phyloP scores from a whole-genome alignment of 2,888 invertebrate species.

The Lordiphosa andalusiaca region DNA sequence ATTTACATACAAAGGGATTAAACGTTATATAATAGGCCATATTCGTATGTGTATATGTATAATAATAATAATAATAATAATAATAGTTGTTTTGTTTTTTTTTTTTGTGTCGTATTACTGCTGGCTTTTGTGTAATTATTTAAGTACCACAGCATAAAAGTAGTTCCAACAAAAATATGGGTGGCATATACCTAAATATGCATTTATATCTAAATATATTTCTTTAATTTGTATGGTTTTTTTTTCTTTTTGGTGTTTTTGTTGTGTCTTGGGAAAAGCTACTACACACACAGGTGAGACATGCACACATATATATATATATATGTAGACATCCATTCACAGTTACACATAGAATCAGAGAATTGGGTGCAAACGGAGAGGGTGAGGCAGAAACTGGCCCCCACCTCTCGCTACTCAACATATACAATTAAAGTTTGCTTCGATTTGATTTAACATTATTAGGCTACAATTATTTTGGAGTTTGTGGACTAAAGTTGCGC shows the following conservation, averaged over 20 bases:
- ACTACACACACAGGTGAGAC: slow-evolving; percentile 19
- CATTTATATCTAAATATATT: slow-evolving; percentile 13
- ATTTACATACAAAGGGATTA: slow-evolving; percentile 70
- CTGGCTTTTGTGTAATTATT: slow-evolving; percentile 49
- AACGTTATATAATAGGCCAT: slow-evolving; percentile 62
- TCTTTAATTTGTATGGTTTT: neutral
- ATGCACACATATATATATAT: slow-evolving; percentile 63
- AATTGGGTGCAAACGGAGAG: too few species aligned
- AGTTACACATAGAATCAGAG: slow-evolving; percentile 10
- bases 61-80: slow-evolving; percentile 46
- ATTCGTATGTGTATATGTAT: slow-evolving; percentile 23
- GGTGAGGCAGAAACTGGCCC: too few species aligned
- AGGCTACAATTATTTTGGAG: slow-evolving; percentile 43
- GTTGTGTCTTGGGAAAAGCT: slow-evolving; percentile 28
- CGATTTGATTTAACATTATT: slow-evolving; percentile 26
- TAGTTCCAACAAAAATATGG: slow-evolving; percentile 54
- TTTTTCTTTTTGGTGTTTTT: slow-evolving; percentile 27
- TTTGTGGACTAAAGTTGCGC: slow-evolving; percentile 59
- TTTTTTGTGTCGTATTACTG: slow-evolving; percentile 57
- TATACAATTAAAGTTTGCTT: neutral
- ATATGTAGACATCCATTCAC: slow-evolving; percentile 61
- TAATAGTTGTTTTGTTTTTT: slow-evolving; percentile 49
- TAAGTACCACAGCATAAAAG: slow-evolving; percentile 65
- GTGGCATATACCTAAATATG: slow-evolving; percentile 36
- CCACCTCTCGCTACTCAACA: too few species aligned